phyloP scores from a whole-genome alignment of 2,888 invertebrate species.

The Rhingia rostrata region DNA sequence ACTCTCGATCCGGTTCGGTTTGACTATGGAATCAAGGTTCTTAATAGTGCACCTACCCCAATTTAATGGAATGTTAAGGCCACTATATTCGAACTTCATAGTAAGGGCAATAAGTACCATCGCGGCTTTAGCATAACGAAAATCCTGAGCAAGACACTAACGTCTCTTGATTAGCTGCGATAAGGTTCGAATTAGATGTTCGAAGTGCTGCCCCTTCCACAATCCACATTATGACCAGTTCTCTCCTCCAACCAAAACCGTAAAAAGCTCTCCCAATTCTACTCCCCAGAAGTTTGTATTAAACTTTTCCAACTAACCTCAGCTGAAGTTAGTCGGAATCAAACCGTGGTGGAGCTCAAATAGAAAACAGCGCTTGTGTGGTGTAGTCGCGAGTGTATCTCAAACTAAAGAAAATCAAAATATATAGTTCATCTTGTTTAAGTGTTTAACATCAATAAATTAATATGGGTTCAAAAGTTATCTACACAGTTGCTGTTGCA shows the following conservation, averaged over 20 bases:
- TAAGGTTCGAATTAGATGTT: constrained; percentile 22
- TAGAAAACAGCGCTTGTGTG: constrained; percentile 2
- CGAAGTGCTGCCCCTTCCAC: constrained; percentile 12
- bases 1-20: constrained; percentile 5
- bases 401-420: constrained; percentile 7
- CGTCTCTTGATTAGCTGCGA: too few relatives aligned
- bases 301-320: constrained; percentile 56
- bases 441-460: background rate
- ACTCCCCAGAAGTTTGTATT: constrained; percentile 31
- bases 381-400: constrained; percentile 36
- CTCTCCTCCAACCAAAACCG: background rate
- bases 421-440: too few relatives aligned
- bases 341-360: constrained; percentile 57
- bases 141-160: background rate
- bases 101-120: background rate
- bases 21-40: background rate
- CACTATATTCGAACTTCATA: too few relatives aligned
- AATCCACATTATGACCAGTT: background rate
- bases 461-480: constrained; percentile 62
- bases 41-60: constrained; percentile 2
- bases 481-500: constrained; percentile 51
- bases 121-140: background rate
- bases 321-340: constrained; percentile 61
- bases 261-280: constrained; percentile 19
- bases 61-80: background rate